Evolutionary conservation across 2,113 vertebrate genomes (phyloP).

Genomic region (Pelodiscus sinensis): DNA sequence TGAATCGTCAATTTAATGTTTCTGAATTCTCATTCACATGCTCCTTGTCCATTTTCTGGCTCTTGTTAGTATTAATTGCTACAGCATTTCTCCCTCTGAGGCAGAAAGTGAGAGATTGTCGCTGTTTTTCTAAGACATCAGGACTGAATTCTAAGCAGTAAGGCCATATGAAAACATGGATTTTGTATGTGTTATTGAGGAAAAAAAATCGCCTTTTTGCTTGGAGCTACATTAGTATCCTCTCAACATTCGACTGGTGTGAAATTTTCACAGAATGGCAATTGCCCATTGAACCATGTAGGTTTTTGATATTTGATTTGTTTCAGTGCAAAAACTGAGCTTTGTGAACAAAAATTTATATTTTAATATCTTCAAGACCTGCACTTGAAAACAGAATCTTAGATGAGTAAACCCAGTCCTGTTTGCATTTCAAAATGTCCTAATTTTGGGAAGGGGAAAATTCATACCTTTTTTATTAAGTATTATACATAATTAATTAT

Average conservation of each 20-base stretch:
- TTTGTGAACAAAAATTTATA: not conserved
- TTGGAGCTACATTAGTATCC: not conserved
- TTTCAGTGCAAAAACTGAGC: not conserved
- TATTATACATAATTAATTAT: not conserved
- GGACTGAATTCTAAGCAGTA: not conserved
- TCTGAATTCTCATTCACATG: not conserved
- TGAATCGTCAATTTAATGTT: not conserved
- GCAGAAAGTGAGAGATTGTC: not conserved
- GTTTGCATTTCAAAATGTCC: not conserved
- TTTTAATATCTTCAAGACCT: not conserved
- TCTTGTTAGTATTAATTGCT: constrained; percentile 52
- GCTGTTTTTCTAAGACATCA: not conserved
- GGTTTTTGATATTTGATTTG: not conserved
- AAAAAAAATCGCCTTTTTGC: not conserved
- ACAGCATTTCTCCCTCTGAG: constrained; percentile 42
- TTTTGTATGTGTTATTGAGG: not conserved
- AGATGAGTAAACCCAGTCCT: not conserved
- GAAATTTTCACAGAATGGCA: not conserved
- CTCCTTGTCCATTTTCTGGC: not conserved
- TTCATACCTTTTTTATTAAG: not conserved
- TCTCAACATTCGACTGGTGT: not conserved
- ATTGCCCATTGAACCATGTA: not conserved
- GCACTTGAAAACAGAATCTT: not conserved
- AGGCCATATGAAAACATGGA: not conserved
- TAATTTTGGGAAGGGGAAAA: not conserved